Conservation (phyloP, 2,797 vertebrate genomes). For the Pseudotriccus pelzelni region DNA sequence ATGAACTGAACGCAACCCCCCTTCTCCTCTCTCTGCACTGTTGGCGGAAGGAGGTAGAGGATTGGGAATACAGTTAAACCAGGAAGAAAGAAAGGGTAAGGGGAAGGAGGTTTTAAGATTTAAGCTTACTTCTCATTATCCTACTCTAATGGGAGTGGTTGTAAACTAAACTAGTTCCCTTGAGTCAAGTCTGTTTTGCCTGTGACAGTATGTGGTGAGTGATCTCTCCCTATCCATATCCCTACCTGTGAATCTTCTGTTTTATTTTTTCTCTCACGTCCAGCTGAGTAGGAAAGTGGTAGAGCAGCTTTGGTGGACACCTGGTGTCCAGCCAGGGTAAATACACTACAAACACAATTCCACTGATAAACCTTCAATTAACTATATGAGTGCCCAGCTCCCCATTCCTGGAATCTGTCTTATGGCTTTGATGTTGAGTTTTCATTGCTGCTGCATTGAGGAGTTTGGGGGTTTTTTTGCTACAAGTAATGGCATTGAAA, state of each 20-base stretch:
- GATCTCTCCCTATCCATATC: background rate
- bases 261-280: background rate
- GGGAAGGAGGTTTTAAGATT: background rate
- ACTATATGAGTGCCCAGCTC: background rate
- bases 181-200: background rate
- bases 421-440: background rate
- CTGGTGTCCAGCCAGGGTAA: background rate
- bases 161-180: background rate
- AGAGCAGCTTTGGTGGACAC: background rate
- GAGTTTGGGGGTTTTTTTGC: background rate
- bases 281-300: background rate
- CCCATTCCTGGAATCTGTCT: background rate
- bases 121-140: background rate
- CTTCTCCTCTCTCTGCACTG: background rate
- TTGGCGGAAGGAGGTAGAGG: background rate
- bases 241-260: background rate
- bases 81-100: background rate
- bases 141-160: background rate
- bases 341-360: background rate
- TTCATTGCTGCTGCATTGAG: background rate
- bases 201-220: background rate
- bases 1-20: background rate
- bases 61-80: background rate
- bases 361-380: background rate
- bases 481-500: background rate